Conservation (phyloP, 2,113 vertebrate species). For the Pitta sordida region DNA sequence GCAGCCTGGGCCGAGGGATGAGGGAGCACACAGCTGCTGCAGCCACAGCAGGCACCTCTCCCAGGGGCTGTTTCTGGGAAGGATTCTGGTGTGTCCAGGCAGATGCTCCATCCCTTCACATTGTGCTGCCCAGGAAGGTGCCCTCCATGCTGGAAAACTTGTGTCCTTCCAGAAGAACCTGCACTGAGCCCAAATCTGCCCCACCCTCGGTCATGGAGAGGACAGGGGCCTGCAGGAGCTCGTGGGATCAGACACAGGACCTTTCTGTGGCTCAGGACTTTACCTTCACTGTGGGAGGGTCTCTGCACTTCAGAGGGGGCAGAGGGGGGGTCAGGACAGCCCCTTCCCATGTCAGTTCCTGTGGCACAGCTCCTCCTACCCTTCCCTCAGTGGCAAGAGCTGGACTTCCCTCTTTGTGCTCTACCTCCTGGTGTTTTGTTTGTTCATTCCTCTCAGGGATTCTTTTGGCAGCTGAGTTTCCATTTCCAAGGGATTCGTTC, state of each 20-base stretch:
- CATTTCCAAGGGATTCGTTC: neutral
- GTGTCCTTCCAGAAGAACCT: neutral
- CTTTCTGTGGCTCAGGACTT: neutral
- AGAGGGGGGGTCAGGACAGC: neutral
- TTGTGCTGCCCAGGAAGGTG: neutral
- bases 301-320: neutral
- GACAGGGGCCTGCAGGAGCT: neutral
- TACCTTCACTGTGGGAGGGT: fast-evolving
- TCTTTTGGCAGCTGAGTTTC: neutral
- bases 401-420: neutral
- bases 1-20: neutral
- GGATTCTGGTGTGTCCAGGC: neutral
- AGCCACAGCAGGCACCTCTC: neutral
- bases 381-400: fast-evolving
- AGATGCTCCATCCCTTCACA: neutral
- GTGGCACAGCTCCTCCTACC: neutral
- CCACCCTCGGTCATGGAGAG: neutral
- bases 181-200: neutral
- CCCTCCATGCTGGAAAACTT: neutral
- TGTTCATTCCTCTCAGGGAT: neutral
- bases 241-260: neutral
- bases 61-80: neutral
- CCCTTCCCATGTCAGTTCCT: neutral
- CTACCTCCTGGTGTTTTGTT: neutral
- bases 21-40: neutral